phyloP scores from a whole-genome alignment of 2,797 vertebrate species.

The Oryzias dopingdopingensis region DNA sequence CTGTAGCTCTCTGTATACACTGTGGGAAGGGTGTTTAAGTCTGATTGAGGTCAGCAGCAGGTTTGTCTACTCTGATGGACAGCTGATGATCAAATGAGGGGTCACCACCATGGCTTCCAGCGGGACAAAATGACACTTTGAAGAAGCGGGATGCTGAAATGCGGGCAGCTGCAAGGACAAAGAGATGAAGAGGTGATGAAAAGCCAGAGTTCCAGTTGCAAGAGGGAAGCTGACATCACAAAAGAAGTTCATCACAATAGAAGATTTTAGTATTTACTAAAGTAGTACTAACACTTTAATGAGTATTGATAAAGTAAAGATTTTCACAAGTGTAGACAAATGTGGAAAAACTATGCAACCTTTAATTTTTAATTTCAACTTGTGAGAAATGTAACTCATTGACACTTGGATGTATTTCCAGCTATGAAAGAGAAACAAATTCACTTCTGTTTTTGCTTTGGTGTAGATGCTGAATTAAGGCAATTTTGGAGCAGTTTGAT shows the following conservation, averaged over 20 bases:
- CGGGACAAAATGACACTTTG: constrained; percentile 19
- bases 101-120: constrained; percentile 24
- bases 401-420: no score
- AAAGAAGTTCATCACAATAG: constrained; percentile 9
- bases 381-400: no score
- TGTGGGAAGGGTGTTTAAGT: constrained; percentile 30
- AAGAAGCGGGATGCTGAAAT: constrained; percentile 10
- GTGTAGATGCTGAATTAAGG: no score
- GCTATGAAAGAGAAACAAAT: no score
- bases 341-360: no score
- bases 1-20: constrained; percentile 57
- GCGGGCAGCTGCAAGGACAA: constrained; percentile 5
- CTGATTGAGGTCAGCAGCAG: constrained; percentile 65
- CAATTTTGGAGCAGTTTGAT: no score
- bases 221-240: constrained; percentile 33
- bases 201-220: constrained; percentile 9
- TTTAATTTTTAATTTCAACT: no score
- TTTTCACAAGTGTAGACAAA: no score
- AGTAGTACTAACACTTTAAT: background rate
- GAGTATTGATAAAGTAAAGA: no score
- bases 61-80: constrained; percentile 60
- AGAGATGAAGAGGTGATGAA: constrained; percentile 13
- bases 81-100: constrained; percentile 50
- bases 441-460: no score
- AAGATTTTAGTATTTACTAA: constrained; percentile 1